Evolutionary conservation across 2,888 invertebrate species (phyloP).

Genomic region (Autographa pulchrina): DNA sequence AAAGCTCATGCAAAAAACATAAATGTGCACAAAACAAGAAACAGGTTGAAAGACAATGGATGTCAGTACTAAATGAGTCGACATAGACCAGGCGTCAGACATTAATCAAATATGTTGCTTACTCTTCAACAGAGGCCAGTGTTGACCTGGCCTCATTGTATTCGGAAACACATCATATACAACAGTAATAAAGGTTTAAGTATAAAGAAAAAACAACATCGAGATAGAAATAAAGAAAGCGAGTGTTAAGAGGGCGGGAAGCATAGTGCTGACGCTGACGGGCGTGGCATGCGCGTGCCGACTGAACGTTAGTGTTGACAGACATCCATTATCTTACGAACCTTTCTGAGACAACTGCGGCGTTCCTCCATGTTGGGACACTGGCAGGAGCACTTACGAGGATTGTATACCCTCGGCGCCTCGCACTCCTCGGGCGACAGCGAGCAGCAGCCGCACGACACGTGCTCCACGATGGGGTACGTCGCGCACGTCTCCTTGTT

Average conservation of each 20-base stretch:
- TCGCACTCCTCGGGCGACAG: constrained; percentile 72
- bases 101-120: constrained; percentile 44
- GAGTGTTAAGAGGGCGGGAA: constrained; percentile 67
- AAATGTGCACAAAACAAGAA: constrained; percentile 59
- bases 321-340: constrained; percentile 88
- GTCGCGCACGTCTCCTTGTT: constrained; percentile 80
- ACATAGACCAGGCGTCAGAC: constrained; percentile 58
- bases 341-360: constrained; percentile 82
- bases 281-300: constrained; percentile 70
- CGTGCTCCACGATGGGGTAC: constrained; percentile 80
- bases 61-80: constrained; percentile 70
- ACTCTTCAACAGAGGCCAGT: constrained; percentile 39
- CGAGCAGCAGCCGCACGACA: constrained; percentile 80
- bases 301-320: constrained; percentile 74
- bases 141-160: constrained; percentile 55
- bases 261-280: constrained; percentile 63
- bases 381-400: constrained; percentile 88
- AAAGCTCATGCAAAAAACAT: constrained; percentile 45
- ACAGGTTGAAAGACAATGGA: constrained; percentile 82
- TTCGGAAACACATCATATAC: constrained; percentile 45
- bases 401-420: constrained; percentile 77
- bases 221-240: constrained; percentile 64
- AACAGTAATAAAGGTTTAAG: constrained; percentile 38
- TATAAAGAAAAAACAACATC: constrained; percentile 56
- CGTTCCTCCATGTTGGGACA: constrained; percentile 83